phyloP scores from a whole-genome alignment of 2,797 vertebrate species.

The Poeciliopsis infans region DNA sequence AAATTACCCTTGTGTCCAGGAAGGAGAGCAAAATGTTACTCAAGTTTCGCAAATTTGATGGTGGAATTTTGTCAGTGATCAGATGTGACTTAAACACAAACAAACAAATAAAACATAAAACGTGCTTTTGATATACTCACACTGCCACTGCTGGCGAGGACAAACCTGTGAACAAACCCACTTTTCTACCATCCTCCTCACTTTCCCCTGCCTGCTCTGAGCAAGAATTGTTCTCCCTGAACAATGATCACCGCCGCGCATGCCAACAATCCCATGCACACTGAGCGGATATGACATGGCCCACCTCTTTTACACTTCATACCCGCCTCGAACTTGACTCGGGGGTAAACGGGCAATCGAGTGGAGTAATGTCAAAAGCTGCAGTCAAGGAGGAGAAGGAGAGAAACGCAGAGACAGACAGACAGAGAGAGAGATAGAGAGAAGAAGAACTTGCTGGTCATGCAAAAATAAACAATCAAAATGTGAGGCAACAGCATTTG shows the following conservation, averaged over 20 bases:
- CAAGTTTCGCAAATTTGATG: not conserved
- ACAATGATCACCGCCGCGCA: slow-evolving; percentile 56
- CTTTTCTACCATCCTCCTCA: slow-evolving; percentile 62
- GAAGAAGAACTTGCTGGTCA: slow-evolving; percentile 31
- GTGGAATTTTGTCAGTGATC: not conserved
- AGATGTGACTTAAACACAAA: not conserved
- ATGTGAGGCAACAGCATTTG: slow-evolving; percentile 52
- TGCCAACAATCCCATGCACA: slow-evolving; percentile 47
- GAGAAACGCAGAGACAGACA: not conserved
- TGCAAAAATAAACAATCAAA: slow-evolving; percentile 55
- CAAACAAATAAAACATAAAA: not conserved
- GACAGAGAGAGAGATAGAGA: not conserved
- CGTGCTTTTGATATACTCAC: not conserved
- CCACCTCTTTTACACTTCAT: slow-evolving; percentile 69
- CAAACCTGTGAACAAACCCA: slow-evolving; percentile 21
- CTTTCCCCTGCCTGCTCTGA: slow-evolving; percentile 46
- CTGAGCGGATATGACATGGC: slow-evolving; percentile 67
- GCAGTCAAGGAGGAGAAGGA: slow-evolving; percentile 50
- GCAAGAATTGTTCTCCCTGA: slow-evolving; percentile 52
- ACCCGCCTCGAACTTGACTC: slow-evolving; percentile 71
- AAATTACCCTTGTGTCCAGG: not conserved
- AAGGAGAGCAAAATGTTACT: not conserved
- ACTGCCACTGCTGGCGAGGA: not conserved
- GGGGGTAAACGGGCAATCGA: slow-evolving; percentile 71
- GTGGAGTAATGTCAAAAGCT: slow-evolving; percentile 75